Evolutionary conservation across 2,888 invertebrate species (phyloP).

Genomic region (Zootermopsis nevadensis): DNA sequence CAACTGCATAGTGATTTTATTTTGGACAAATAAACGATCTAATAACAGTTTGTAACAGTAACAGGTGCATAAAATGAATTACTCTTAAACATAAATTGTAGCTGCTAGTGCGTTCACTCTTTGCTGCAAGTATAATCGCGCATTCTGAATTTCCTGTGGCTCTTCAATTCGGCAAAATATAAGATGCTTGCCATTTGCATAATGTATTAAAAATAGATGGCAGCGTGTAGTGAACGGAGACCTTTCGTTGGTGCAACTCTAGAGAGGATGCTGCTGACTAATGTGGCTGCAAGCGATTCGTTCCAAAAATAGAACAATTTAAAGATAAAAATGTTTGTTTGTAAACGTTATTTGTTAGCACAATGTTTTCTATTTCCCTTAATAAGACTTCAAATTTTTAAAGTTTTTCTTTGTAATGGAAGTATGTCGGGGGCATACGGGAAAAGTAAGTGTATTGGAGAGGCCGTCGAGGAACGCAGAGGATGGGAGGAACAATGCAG

Average conservation of each 20-base stretch:
- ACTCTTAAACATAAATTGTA: no score
- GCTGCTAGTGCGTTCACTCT: no score
- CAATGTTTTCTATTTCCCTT: background rate
- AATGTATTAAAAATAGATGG: background rate
- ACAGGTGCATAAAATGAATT: no score
- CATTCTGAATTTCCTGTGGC: background rate
- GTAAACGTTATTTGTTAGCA: background rate
- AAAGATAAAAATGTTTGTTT: background rate
- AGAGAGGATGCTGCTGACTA: background rate
- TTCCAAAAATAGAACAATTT: background rate
- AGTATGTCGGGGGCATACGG: background rate
- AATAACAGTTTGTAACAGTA: no score
- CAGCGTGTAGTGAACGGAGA: background rate
- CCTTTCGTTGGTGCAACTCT: background rate
- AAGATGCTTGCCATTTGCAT: background rate
- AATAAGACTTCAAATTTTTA: background rate
- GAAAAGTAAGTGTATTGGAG: background rate
- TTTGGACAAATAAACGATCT: no score
- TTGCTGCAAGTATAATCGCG: no score
- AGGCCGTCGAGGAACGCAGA: background rate
- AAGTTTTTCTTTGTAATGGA: background rate
- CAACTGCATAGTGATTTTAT: no score
- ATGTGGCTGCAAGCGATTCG: background rate
- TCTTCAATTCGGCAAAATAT: background rate
- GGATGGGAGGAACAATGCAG: background rate